These are phyloP conservation scores for Diogma glabrata DNA, from an alignment of 2,888 invertebrate genomes.

Conservation along the genomic window DNA sequence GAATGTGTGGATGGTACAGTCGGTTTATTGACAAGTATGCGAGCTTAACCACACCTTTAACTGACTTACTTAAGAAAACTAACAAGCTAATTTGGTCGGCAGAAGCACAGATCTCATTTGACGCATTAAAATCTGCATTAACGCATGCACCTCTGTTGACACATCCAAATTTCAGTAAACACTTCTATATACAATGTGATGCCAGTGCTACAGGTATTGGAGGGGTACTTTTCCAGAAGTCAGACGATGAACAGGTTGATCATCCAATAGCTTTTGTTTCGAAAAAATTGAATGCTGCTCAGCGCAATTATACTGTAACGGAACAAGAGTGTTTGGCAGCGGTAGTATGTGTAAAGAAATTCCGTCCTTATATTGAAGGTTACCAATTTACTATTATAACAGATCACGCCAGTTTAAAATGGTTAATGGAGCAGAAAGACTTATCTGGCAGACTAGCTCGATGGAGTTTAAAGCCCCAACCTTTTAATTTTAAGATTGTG, in stretches of 20 bases:
- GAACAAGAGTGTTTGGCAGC: background rate
- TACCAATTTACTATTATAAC: no score
- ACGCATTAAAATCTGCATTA: background rate
- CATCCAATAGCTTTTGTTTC: background rate
- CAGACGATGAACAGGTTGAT: no score
- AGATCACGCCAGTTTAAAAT: no score
- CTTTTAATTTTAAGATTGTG: conserved; percentile 6
- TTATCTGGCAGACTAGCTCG: conserved; percentile 7
- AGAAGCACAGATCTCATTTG: no score
- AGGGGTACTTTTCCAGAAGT: conserved; percentile 15
- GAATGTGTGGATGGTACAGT: conserved; percentile 6
- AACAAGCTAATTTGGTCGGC: background rate
- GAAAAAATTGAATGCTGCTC: background rate
- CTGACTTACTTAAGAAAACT: conserved; percentile 3
- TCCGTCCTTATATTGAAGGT: no score
- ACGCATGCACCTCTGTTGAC: background rate
- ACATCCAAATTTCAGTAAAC: conserved; percentile 13
- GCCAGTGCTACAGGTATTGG: conserved; percentile 11
- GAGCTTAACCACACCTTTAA: background rate
- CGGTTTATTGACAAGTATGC: background rate
- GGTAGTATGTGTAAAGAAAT: no score
- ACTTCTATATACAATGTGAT: conserved; percentile 14
- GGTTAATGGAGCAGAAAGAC: conserved; percentile 10
- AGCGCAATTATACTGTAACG: background rate
- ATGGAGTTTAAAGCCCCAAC: conserved; percentile 9